Percentiles rank a stretch among this genome's conserved stretches.
Evolutionary conservation across 1,140 invertebrate species (phyloP).

Genomic region (Zaprionus taronus): DNA sequence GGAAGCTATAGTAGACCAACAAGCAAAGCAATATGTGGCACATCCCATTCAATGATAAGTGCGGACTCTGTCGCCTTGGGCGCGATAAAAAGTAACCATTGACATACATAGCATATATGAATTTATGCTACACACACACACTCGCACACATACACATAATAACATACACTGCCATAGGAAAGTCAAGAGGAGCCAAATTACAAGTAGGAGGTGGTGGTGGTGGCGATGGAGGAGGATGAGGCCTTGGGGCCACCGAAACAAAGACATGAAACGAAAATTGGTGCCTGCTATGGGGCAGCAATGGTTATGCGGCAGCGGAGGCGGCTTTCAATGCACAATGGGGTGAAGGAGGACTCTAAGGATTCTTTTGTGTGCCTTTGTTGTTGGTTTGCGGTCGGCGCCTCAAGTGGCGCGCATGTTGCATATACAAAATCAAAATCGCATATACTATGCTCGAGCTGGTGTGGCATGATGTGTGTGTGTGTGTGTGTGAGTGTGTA

Average conservation of each 20-base stretch:
- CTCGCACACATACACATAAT: conserved; percentile 19
- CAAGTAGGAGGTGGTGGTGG: conserved; percentile 15
- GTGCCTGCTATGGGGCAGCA: conserved; percentile 64
- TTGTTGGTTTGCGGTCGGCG: conserved; percentile 39
- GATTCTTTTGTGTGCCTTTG: conserved; percentile 47
- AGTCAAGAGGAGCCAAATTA: conserved; percentile 72
- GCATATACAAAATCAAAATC: conserved; percentile 40
- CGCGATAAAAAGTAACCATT: conserved; percentile 61
- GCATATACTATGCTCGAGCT: conserved; percentile 15
- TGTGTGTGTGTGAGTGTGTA: conserved; percentile 7
- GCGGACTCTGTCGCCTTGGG: conserved; percentile 68
- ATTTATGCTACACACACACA: conserved; percentile 5
- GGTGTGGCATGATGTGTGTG: background rate
- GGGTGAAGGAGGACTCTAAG: conserved; percentile 30
- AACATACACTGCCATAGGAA: conserved; percentile 19
- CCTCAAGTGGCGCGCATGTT: conserved; percentile 56
- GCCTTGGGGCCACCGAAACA: conserved; percentile 48
- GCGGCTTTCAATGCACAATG: conserved; percentile 35
- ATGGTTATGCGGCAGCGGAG: conserved; percentile 41
- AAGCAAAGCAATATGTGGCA: conserved; percentile 11
- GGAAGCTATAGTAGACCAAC: background rate
- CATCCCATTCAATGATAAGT: conserved; percentile 59
- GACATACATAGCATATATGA: conserved; percentile 60
- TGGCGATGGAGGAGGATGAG: conserved; percentile 3
- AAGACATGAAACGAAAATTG: conserved; percentile 51